Conservation (phyloP, 2,797 vertebrate genomes). For the Nannoperca obscura region DNA sequence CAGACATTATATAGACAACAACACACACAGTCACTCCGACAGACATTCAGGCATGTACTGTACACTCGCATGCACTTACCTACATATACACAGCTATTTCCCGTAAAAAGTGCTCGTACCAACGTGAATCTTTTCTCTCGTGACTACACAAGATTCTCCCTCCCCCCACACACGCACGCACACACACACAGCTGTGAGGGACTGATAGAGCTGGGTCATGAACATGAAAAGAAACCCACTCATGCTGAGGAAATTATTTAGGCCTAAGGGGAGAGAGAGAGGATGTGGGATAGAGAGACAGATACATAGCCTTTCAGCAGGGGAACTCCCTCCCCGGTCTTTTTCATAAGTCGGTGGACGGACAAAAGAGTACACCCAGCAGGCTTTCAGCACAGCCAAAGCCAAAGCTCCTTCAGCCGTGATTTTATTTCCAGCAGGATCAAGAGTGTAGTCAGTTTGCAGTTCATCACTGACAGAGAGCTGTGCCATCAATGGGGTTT, state of each 20-base stretch:
- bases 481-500: conserved; percentile 11
- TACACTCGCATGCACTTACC: conserved; percentile 15
- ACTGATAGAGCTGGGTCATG: conserved; percentile 67
- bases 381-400: conserved; percentile 53
- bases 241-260: conserved; percentile 75
- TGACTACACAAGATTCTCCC: conserved; percentile 61
- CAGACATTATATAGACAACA: conserved; percentile 43
- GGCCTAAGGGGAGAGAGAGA: conserved; percentile 45
- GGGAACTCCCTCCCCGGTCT: conserved; percentile 63
- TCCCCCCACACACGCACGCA: conserved; percentile 69
- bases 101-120: conserved; percentile 46
- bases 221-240: conserved; percentile 77
- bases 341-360: conserved; percentile 49
- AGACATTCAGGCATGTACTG: conserved; percentile 31
- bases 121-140: conserved; percentile 51
- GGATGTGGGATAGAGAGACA: conserved; percentile 22
- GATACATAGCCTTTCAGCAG: conserved; percentile 46
- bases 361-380: conserved; percentile 54
- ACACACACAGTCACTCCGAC: conserved; percentile 27
- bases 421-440: conserved; percentile 44
- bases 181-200: conserved; percentile 68
- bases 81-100: conserved; percentile 49
- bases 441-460: conserved; percentile 20
- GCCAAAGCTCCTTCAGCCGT: conserved; percentile 35
- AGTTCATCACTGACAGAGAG: conserved; percentile 7